phyloP scores from a whole-genome alignment of 2,888 invertebrate species.

The Amaurobius ferox region DNA sequence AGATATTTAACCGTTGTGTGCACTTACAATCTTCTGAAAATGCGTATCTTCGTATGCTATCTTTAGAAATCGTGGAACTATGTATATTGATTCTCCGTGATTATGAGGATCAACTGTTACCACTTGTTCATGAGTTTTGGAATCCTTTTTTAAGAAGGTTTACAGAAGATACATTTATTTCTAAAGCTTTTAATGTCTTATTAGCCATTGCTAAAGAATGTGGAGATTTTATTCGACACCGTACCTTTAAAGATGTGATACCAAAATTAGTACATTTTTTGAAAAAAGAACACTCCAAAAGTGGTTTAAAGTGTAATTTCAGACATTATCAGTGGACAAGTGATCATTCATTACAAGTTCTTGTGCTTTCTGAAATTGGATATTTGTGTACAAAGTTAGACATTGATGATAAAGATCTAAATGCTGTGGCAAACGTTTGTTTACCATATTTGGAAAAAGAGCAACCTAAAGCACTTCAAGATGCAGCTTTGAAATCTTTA shows the following conservation, averaged over 20 bases:
- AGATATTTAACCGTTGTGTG: constrained; percentile 51
- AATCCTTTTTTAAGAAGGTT: constrained; percentile 48
- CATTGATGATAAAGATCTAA: constrained; percentile 40
- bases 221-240: constrained; percentile 55
- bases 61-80: constrained; percentile 35
- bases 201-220: constrained; percentile 55
- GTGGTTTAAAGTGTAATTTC: constrained; percentile 25
- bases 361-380: constrained; percentile 49
- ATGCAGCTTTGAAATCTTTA: constrained; percentile 43
- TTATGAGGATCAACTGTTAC: constrained; percentile 42
- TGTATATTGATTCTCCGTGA: constrained; percentile 47
- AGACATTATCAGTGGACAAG: constrained; percentile 50
- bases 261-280: constrained; percentile 51
- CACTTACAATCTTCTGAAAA: constrained; percentile 44
- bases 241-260: constrained; percentile 53
- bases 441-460: constrained; percentile 40
- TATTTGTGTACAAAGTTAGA: constrained; percentile 30
- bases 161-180: constrained; percentile 43
- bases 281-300: constrained; percentile 23
- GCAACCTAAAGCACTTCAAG: constrained; percentile 47
- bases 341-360: constrained; percentile 29
- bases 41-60: constrained; percentile 22
- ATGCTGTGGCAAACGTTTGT: constrained; percentile 30
- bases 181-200: constrained; percentile 60
- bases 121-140: constrained; percentile 68